Evolutionary conservation across 2,113 vertebrate genomes (phyloP).

Genomic region (Rhinopomastus cyanomelas): DNA sequence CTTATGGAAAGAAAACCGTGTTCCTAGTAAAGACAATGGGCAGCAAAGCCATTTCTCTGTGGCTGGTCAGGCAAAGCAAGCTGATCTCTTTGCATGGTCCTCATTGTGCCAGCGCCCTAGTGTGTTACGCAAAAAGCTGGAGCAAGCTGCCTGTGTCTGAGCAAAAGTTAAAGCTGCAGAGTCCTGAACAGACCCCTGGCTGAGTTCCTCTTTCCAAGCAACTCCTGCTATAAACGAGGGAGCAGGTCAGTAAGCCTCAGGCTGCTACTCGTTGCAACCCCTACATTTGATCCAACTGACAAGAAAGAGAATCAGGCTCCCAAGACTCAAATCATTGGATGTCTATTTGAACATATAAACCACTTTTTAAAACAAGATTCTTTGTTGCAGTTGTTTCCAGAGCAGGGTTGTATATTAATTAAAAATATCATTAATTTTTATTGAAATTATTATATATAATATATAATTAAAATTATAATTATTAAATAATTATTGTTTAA

Average conservation of each 20-base stretch:
- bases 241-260: background rate
- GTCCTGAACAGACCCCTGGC: accelerated
- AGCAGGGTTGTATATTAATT: background rate
- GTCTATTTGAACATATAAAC: background rate
- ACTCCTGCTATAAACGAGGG: background rate
- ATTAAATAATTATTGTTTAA: too few relatives aligned
- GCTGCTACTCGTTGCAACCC: background rate
- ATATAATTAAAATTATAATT: too few relatives aligned
- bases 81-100: background rate
- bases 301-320: background rate
- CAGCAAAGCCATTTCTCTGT: background rate
- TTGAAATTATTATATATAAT: too few relatives aligned
- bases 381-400: background rate
- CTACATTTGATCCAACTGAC: background rate
- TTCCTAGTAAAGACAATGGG: background rate
- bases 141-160: background rate
- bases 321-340: background rate
- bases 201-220: background rate
- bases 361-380: background rate
- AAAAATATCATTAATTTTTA: too few relatives aligned
- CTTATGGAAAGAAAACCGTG: background rate
- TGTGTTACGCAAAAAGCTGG: too few relatives aligned
- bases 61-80: background rate
- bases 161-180: background rate
- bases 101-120: background rate